phyloP scores from a whole-genome alignment of 1,140 invertebrate species.

The Nephotettix cincticeps region DNA sequence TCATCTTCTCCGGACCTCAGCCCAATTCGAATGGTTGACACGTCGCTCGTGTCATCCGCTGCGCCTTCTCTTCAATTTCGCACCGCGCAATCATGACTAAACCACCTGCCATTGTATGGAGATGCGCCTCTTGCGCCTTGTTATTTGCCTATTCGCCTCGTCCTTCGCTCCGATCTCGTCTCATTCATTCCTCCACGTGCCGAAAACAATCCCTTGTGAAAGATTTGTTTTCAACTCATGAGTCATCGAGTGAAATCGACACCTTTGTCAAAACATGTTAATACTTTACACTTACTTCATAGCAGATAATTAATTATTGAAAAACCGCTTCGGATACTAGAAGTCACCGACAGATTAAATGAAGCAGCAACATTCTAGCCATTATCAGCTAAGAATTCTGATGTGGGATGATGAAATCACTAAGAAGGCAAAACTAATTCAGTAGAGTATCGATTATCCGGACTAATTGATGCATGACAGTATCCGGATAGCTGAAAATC shows the following conservation, averaged over 20 bases:
- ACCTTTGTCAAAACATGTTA: background rate
- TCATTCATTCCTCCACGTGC: background rate
- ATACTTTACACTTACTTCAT: background rate
- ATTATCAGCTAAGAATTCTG: background rate
- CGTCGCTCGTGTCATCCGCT: background rate
- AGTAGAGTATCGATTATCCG: too few relatives aligned
- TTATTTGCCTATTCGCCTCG: background rate
- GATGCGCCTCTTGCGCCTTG: background rate
- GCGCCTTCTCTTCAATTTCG: background rate
- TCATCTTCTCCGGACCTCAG: too few relatives aligned
- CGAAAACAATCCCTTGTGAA: background rate
- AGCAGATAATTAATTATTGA: background rate
- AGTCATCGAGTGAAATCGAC: background rate
- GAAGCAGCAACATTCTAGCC: background rate
- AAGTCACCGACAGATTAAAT: background rate
- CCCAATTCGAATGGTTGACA: background rate
- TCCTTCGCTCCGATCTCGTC: background rate
- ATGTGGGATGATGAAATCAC: too few relatives aligned
- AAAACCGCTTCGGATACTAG: background rate
- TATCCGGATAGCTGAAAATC: too few relatives aligned
- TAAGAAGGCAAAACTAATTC: too few relatives aligned
- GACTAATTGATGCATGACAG: too few relatives aligned
- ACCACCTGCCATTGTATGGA: slow-evolving; percentile 4
- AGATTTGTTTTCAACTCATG: background rate
- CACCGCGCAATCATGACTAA: background rate